Percentiles rank a stretch among this genome's conserved stretches.
Evolutionary conservation across 2,888 invertebrate genomes (phyloP).

Genomic region (Arctia plantaginis): DNA sequence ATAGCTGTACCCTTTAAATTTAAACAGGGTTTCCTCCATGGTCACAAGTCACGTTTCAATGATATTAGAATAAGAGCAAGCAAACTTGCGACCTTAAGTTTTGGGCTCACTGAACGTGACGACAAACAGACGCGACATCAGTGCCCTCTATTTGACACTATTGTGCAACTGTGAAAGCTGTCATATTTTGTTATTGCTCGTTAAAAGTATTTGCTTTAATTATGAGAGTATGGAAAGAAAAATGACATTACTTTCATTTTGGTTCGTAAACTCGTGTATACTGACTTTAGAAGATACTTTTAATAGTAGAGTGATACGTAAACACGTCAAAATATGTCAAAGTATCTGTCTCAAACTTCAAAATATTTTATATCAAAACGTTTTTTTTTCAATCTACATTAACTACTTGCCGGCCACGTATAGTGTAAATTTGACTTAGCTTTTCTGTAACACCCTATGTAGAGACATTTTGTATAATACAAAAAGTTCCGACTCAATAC

Average conservation of each 20-base stretch:
- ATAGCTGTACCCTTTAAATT: not conserved
- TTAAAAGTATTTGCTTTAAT: not conserved
- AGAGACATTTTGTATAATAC: not conserved
- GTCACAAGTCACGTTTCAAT: not conserved
- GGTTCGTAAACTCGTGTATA: no score
- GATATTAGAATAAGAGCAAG: not conserved
- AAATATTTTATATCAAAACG: no score
- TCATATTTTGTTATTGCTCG: not conserved
- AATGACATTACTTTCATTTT: no score
- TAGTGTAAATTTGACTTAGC: no score
- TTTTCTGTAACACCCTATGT: not conserved
- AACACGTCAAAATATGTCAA: no score
- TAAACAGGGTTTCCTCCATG: not conserved
- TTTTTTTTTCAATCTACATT: no score
- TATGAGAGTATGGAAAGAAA: not conserved
- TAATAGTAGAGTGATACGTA: no score
- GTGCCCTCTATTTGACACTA: not conserved
- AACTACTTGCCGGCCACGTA: no score
- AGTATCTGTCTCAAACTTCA: no score
- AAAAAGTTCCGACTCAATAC: not conserved
- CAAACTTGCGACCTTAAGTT: slow-evolving; percentile 5
- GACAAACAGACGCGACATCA: not conserved
- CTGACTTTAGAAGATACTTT: no score
- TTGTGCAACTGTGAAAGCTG: not conserved
- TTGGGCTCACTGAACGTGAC: slow-evolving; percentile 6